Evolutionary conservation across 2,888 invertebrate species (phyloP).

Genomic region (Gisinianus flammeolus): DNA sequence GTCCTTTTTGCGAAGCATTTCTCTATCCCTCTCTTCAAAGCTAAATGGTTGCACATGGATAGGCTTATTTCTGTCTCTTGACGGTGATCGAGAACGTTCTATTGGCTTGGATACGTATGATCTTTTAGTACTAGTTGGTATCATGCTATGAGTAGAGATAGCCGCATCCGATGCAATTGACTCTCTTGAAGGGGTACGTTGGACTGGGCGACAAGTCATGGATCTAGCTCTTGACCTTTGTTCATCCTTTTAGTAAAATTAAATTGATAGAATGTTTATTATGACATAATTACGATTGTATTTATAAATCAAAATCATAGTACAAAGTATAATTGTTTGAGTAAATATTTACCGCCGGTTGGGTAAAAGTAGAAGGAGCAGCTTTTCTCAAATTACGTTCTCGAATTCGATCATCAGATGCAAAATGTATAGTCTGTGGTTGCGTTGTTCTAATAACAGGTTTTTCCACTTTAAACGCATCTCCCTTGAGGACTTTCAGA

Average conservation of each 20-base stretch:
- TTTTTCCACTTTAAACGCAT: slow-evolving; percentile 32
- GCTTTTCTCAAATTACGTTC: slow-evolving; percentile 47
- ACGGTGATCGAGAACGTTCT: slow-evolving; percentile 14
- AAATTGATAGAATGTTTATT: too few species aligned
- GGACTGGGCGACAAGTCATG: too few species aligned
- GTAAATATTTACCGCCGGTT: slow-evolving; percentile 13
- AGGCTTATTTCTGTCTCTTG: slow-evolving; percentile 15
- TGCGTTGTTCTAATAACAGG: slow-evolving; percentile 44
- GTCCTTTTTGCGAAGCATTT: slow-evolving; percentile 67
- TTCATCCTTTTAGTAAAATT: too few species aligned
- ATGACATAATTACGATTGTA: too few species aligned
- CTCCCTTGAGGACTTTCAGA: slow-evolving; percentile 43
- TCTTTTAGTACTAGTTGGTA: background rate
- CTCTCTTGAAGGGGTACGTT: background rate
- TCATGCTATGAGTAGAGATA: background rate
- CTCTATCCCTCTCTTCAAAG: slow-evolving; percentile 72
- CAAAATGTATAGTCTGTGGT: slow-evolving; percentile 54
- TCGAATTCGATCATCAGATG: slow-evolving; percentile 51
- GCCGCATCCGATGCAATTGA: background rate
- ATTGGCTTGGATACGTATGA: background rate
- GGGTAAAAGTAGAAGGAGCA: slow-evolving; percentile 4
- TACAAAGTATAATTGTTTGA: background rate
- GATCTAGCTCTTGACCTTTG: too few species aligned
- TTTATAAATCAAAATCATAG: background rate
- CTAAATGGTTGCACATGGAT: slow-evolving; percentile 68